A percentile compares a stretch with the other conserved stretches of the same genome.
These are phyloP conservation scores for Pholis gunnellus DNA, from an alignment of 2,113 vertebrate species.

Conservation along the genomic window DNA sequence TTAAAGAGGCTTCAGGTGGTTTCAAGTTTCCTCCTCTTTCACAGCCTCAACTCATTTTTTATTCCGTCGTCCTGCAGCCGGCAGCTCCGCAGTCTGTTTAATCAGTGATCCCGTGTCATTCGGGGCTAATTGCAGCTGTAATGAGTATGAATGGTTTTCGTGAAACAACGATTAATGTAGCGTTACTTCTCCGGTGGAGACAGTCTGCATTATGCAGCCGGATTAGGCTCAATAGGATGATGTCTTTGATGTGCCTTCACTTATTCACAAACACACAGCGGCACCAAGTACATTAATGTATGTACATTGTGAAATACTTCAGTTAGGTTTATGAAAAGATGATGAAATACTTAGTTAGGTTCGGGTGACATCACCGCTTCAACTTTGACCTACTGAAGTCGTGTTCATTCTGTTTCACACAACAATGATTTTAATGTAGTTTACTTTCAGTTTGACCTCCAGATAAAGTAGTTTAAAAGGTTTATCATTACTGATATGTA, in stretches of 20 bases:
- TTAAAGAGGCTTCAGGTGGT: slow-evolving; percentile 43
- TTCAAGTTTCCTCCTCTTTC: slow-evolving; percentile 22
- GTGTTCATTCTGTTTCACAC: too few relatives aligned
- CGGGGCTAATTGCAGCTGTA: slow-evolving; percentile 67
- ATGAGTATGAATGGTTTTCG: slow-evolving; percentile 70
- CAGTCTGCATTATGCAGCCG: slow-evolving; percentile 18
- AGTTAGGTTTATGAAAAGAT: too few relatives aligned
- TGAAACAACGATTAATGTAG: slow-evolving; percentile 30
- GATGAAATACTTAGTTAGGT: too few relatives aligned
- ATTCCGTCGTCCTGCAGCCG: slow-evolving; percentile 12
- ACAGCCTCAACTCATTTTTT: slow-evolving; percentile 7
- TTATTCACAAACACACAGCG: background rate
- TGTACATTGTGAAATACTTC: too few relatives aligned
- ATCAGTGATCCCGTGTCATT: slow-evolving; percentile 64
- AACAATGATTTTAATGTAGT: too few relatives aligned
- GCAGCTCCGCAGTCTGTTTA: slow-evolving; percentile 54
- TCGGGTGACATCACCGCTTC: too few relatives aligned
- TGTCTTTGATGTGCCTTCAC: background rate
- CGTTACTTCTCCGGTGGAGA: slow-evolving; percentile 19
- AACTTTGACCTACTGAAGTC: too few relatives aligned
- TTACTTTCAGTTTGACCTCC: background rate
- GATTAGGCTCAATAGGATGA: too few relatives aligned
- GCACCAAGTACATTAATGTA: too few relatives aligned
- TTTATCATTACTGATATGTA: background rate
- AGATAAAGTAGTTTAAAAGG: background rate